Base-by-base conservation (phyloP, 2,797 vertebrate species). In the Enteromius treurensis region DNA sequence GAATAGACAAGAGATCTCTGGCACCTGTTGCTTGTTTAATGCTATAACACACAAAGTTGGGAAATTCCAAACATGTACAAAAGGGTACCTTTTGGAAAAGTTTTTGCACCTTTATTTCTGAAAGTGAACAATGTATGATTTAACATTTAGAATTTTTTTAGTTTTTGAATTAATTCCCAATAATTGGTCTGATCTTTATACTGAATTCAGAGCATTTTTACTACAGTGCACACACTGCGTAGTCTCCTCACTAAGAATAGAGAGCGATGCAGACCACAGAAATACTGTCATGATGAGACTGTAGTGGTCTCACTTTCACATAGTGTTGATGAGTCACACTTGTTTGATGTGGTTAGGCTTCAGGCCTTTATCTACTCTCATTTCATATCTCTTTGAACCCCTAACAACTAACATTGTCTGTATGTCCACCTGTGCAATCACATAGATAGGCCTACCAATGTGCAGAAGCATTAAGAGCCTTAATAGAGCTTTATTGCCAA, bases 291-390 rank as follows among this genome's bases (percentile, higher is more conserved):
- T 40, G 62, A 26, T 75, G 77, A 47, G 26, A 47, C 76, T 65
- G 64, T 34, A 87, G 82, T 87, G 87, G 87, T 82, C 86, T 88
- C 49, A 69, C 42, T 86, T 85, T 87, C 84, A 32, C 51, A 80
- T 49, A 60, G 65, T 3, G 5, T 68, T 84, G 77, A 62, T 77
- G 64, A 88, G 47, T 88, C 78, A 68, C 55, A 64, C 62, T 65
- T 84, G 53, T 80, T 73, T 86, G 58, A 87, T 88, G 87, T 84
- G 86, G 87, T 80, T 86, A 69, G 60, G 23, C 53, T 87, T 80
- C 49, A 42, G 81, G 70, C 3, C 69, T 29, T 78, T 23, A 45
- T 74, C 77, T 32, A 68, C 70, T 26, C 71, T 69, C 29, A 76
- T 85, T 74, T 79, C 58, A 71, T 77, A 69, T 0, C 13, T 40